Conservation (phyloP, 2,113 vertebrate genomes). For the Muntiacus muntjak region DNA sequence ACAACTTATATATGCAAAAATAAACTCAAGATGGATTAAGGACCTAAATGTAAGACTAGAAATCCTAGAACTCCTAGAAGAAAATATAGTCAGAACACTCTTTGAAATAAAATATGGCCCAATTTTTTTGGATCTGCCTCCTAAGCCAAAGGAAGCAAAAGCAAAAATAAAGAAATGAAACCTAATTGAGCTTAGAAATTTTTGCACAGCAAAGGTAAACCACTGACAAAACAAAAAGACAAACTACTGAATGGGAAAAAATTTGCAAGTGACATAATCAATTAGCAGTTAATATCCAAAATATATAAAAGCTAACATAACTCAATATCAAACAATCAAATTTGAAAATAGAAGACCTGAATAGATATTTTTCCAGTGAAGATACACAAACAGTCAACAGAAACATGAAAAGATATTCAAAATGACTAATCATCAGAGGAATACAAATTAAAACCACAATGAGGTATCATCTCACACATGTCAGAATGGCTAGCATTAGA, state of each 20-base stretch:
- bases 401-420: not conserved
- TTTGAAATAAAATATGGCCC: not conserved
- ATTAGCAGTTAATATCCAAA: not conserved
- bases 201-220: not conserved
- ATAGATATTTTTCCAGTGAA: not conserved
- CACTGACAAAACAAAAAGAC: not conserved
- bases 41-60: not conserved
- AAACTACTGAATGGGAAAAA: not conserved
- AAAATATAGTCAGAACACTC: not conserved
- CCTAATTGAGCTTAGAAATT: not conserved
- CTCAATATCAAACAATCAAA: not conserved
- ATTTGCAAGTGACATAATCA: not conserved
- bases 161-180: not conserved
- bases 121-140: not conserved
- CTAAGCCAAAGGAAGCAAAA: not conserved
- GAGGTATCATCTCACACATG: not conserved
- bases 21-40: not conserved
- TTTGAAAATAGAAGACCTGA: not conserved
- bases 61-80: not conserved
- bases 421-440: not conserved
- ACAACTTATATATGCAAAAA: not conserved
- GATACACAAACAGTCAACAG: not conserved
- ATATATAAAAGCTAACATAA: not conserved
- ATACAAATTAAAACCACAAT: not conserved
- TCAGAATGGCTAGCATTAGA: not conserved